A percentile compares a stretch with the other conserved stretches of the same genome.
These are phyloP conservation scores for Pinctada fucata DNA, from an alignment of 2,888 invertebrate genomes.

Conservation along the genomic window DNA sequence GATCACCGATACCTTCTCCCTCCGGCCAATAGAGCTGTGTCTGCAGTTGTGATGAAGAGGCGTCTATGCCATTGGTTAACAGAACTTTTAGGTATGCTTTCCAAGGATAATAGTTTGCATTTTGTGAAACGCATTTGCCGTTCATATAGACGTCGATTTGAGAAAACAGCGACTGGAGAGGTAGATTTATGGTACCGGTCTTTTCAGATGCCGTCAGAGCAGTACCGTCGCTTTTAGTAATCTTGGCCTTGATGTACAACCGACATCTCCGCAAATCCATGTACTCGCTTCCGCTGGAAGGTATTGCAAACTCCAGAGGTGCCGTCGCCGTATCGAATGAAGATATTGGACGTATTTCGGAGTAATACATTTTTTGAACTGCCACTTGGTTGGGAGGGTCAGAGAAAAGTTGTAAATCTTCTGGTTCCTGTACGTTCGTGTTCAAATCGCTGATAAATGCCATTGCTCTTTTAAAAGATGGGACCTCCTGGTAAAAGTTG, in stretches of 20 bases:
- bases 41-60: slow-evolving; percentile 13
- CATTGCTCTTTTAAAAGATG: slow-evolving; percentile 21
- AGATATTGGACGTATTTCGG: background rate
- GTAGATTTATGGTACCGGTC: slow-evolving; percentile 31
- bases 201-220: background rate
- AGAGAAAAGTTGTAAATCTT: slow-evolving; percentile 7
- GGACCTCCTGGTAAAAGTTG: background rate
- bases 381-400: background rate
- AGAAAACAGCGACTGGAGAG: slow-evolving; percentile 26
- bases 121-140: background rate
- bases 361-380: background rate
- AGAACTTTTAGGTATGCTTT: too few relatives aligned
- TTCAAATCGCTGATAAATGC: slow-evolving; percentile 7
- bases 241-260: too few relatives aligned
- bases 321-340: too few relatives aligned
- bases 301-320: too few relatives aligned
- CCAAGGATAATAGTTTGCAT: too few relatives aligned
- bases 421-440: slow-evolving; percentile 5
- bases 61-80: too few relatives aligned
- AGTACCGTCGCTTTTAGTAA: too few relatives aligned
- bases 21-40: slow-evolving; percentile 14
- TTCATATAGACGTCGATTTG: slow-evolving; percentile 37
- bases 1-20: slow-evolving; percentile 18
- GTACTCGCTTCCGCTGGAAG: too few relatives aligned
- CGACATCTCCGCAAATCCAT: too few relatives aligned